Base-by-base conservation (phyloP, 2,113 vertebrate species). In the Oncorhynchus masou region DNA sequence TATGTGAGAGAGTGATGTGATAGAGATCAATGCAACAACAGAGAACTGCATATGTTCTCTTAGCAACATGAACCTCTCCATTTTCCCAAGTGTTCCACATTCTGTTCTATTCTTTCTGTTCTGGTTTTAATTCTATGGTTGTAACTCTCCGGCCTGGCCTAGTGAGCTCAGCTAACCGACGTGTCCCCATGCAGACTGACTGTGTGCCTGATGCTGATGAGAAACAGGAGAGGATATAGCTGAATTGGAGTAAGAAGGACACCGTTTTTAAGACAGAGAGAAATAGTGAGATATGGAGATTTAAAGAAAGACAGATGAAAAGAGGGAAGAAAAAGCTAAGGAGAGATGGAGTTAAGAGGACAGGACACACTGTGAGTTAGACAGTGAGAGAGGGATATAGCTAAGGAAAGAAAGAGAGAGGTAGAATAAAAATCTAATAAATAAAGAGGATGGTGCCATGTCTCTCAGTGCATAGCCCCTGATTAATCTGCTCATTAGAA, bases 401-500 rank as follows among this genome's bases (percentile, higher is more conserved):
- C 83, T 75, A 78, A 80, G 78, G 83, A 76, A 70, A 80, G 73
- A 70, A 2, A 79, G 72, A 78, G 76, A 67, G 65, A 70, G 69
- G 84, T 79, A 62, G 31, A 84, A 68, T 45, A 84, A 79, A 67
- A 79, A 84, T 22, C 77, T 60, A 81, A 84, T n/a, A 64, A 57
- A 62, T 70, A 29, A 13, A 76, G 74, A 76, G 13, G 39, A n/a
- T 12, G 71, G 51, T 51, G 74, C 81, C 75, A 64, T 66, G 69
- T 69, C 60, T 45, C 34, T 83, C 75, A n/a, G 75, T 83, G 34
- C 31, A 73, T 45, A 65, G 80, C 72, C 74, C 69, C 80, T 89
- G 88, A 92, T 88, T 85, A 87, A 91, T 89, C 78, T 70, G 74
- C 87, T 91, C 80, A 91, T 91, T 90, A 90, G 87, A 86, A 83